Conservation (phyloP, 2,113 vertebrate genomes). For the Agelaius phoeniceus region DNA sequence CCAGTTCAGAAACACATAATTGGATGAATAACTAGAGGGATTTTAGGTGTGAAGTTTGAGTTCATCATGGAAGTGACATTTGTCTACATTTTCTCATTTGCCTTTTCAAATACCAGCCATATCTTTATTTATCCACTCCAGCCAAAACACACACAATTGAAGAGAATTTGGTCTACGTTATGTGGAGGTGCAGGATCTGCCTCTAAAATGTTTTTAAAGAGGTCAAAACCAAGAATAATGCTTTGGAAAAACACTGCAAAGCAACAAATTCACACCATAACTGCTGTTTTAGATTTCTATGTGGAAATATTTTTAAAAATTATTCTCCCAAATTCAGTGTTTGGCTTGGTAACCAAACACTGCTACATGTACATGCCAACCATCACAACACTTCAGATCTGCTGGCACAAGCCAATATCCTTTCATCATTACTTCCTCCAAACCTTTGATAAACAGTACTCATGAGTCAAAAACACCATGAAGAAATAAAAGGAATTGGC, state of each 20-base stretch:
- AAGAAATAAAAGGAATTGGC: constrained; percentile 1
- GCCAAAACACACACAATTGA: neutral
- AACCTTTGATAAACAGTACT: neutral
- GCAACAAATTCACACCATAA: neutral
- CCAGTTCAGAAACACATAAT: neutral
- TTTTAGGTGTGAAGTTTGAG: neutral
- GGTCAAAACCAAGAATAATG: neutral
- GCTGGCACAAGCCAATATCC: neutral
- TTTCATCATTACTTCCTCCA: neutral
- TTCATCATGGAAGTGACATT: neutral
- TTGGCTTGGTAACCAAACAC: neutral
- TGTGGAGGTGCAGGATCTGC: neutral
- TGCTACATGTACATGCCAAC: neutral
- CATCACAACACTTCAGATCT: neutral
- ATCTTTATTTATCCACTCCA: neutral
- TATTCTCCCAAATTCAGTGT: neutral
- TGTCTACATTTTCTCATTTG: neutral
- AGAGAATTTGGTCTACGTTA: neutral
- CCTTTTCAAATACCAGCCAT: neutral
- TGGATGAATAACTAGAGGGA: neutral
- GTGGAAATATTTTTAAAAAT: neutral
- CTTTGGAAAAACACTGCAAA: neutral
- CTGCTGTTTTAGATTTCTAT: neutral
- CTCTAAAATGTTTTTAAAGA: neutral
- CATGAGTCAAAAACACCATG: neutral